phyloP scores from a whole-genome alignment of 2,113 vertebrate species.

The Pipra filicauda region DNA sequence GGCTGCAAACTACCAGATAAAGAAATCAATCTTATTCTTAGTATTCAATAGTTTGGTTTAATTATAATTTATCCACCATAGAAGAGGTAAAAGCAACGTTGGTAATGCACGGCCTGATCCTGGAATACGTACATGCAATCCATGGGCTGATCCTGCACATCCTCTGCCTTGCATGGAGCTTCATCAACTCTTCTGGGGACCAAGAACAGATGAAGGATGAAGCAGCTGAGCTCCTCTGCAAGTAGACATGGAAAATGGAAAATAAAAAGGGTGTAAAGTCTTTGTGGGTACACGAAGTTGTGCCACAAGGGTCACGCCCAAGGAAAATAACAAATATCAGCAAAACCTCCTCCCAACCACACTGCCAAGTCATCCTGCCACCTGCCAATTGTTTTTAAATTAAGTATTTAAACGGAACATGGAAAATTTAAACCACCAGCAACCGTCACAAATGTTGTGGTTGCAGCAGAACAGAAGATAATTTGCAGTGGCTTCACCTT shows the following conservation, averaged over 20 bases:
- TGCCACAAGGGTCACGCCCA: not conserved
- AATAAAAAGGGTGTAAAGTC: not conserved
- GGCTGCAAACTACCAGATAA: not conserved
- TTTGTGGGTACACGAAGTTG: not conserved
- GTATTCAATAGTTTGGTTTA: not conserved
- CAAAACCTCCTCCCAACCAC: not conserved
- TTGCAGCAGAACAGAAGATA: not conserved
- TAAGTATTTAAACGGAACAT: not conserved
- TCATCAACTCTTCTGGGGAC: not conserved
- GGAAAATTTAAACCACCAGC: not conserved
- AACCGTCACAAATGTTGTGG: fast-evolving
- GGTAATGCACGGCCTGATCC: not conserved
- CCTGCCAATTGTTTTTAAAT: not conserved
- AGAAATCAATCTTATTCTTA: not conserved
- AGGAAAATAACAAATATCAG: not conserved
- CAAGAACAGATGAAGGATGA: not conserved
- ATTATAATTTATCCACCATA: not conserved
- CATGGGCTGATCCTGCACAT: not conserved
- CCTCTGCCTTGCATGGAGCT: fast-evolving
- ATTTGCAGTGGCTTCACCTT: not conserved
- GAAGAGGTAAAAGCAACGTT: fast-evolving
- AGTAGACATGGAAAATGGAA: fast-evolving
- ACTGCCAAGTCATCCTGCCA: not conserved
- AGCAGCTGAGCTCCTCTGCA: not conserved
- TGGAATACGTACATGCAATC: not conserved